phyloP scores from a whole-genome alignment of 2,113 vertebrate species.

The Spea bombifrons region DNA sequence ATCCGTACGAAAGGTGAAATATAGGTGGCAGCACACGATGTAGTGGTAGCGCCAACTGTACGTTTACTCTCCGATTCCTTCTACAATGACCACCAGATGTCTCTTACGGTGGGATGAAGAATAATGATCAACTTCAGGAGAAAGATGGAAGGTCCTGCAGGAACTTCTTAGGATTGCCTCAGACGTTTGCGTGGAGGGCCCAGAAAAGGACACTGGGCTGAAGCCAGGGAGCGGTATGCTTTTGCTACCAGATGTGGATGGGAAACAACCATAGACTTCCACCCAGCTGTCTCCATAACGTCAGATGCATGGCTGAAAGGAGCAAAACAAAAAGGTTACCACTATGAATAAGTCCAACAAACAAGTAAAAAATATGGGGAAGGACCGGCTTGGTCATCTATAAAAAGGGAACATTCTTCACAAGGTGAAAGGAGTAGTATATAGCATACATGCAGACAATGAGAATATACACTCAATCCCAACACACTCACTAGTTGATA shows the following conservation, averaged over 20 bases:
- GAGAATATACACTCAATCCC: too few species aligned
- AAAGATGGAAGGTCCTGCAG: constrained; percentile 51
- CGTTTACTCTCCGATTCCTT: too few species aligned
- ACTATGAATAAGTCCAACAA: too few species aligned
- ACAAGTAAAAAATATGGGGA: too few species aligned
- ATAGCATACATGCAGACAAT: too few species aligned
- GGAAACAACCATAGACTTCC: constrained; percentile 96
- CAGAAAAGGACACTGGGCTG: constrained; percentile 94
- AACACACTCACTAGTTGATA: constrained; percentile 83
- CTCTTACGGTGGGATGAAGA: neutral
- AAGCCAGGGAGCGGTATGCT: constrained; percentile 92
- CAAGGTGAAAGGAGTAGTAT: too few species aligned
- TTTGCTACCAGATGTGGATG: constrained; percentile 96
- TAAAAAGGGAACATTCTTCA: too few species aligned
- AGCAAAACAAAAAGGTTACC: neutral
- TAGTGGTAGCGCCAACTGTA: too few species aligned
- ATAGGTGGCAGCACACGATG: too few species aligned
- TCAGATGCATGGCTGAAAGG: constrained; percentile 80
- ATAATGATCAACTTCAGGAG: constrained; percentile 53
- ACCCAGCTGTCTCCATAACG: constrained; percentile 95
- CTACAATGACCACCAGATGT: too few species aligned
- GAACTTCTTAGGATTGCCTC: constrained; percentile 90
- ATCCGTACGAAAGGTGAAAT: too few species aligned
- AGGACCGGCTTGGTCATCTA: too few species aligned
- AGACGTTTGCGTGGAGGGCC: constrained; percentile 95